Evolutionary conservation across 2,888 invertebrate genomes (phyloP).

Genomic region (Zaprionus bogoriensis): DNA sequence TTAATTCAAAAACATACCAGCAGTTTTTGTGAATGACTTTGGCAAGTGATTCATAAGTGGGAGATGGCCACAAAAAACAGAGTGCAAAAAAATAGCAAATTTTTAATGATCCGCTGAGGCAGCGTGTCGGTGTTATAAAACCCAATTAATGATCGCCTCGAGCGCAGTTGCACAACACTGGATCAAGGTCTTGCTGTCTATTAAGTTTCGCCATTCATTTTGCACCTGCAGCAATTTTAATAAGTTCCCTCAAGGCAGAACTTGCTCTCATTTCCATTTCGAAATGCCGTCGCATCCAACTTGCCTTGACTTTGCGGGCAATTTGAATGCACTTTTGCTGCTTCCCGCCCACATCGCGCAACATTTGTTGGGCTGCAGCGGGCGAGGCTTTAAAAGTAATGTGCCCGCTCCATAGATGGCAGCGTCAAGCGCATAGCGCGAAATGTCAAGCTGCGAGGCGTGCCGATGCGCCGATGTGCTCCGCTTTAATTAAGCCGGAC

Average conservation of each 20-base stretch:
- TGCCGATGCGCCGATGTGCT: slow-evolving; percentile 51
- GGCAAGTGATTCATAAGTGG: neutral
- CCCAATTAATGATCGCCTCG: neutral
- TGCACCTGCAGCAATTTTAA: slow-evolving; percentile 30
- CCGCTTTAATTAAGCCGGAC: slow-evolving; percentile 65
- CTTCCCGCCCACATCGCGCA: slow-evolving; percentile 47
- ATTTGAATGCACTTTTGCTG: slow-evolving; percentile 60
- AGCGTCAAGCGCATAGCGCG: slow-evolving; percentile 16
- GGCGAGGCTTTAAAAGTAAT: slow-evolving; percentile 13
- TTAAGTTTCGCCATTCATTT: slow-evolving; percentile 1
- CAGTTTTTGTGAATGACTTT: neutral
- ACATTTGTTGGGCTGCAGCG: neutral
- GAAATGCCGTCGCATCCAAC: slow-evolving; percentile 1
- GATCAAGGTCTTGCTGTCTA: slow-evolving; percentile 14
- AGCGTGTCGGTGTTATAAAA: neutral
- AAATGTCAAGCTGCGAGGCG: slow-evolving; percentile 53
- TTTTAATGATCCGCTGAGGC: neutral
- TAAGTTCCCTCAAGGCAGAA: neutral
- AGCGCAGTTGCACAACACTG: neutral
- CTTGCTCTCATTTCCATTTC: slow-evolving; percentile 1
- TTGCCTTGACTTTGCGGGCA: slow-evolving; percentile 71
- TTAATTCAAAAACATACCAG: slow-evolving; percentile 13
- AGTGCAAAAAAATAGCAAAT: neutral
- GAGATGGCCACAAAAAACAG: too few relatives aligned
- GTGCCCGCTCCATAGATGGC: slow-evolving; percentile 16